Base-by-base conservation (phyloP, 2,797 vertebrate species). In the Falco columbarius region DNA sequence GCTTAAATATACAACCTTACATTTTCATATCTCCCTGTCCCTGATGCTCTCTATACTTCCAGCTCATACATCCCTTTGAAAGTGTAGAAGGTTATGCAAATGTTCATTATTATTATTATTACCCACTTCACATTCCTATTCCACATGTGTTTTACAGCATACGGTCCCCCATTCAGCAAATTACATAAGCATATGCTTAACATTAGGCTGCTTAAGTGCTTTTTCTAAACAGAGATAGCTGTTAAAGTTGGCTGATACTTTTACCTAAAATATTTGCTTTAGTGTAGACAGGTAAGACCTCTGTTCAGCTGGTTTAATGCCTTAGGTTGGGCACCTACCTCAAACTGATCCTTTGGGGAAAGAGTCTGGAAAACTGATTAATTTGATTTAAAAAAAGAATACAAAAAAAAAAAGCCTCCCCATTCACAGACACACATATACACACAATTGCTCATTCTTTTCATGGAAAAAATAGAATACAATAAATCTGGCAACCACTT, bases 91-190 rank as follows among this genome's bases (percentile, higher is more conserved):
- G 40, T 59, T 93, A 40, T 52, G 61, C 47, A 95, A 95, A 90
- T 67, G 56, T 74, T 94, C 83, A 62, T 93, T 91, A 94, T 47
- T 67, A 94, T 47, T 67, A 67, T 92, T 94, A 96, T 94, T 94
- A 92, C 38, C 59, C 56, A 87, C 67, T 97, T 93, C 65, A 74
- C 77, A 82, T 77, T 36, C 59, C 61, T 67, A 72, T 65, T 89
- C 54, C 44, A 46, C 36, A 17, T 23, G 61, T 23, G 27, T 92
- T 90, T 91, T 82, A 82, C 59, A 82, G 67, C 42, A 66, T 34
- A 67, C 4, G 0, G 36, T 62, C 12, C 5, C 46, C 59, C 56
- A 59, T 66, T 93, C 71, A 51, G 83, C 59, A 76, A 86, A 65
- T 76, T 92, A 77, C 58, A 71, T 83, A 95, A 95, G 73, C 63